Evolutionary conservation across 2,888 invertebrate species (phyloP), one percentile per base, ranked within the genome.

Genomic region (Sphecodes monilicornis): DNA sequence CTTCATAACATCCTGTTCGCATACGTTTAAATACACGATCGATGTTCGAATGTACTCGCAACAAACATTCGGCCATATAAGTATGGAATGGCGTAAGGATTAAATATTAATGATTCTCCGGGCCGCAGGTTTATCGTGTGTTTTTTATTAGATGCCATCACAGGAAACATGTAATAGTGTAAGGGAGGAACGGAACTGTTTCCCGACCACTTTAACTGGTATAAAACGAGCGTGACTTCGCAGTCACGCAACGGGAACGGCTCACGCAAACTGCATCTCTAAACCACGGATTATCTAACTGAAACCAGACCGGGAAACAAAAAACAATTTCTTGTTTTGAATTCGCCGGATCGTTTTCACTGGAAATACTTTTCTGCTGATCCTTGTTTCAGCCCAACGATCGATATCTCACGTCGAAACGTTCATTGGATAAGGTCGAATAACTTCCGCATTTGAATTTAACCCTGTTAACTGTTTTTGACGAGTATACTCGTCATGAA

Each of bases 151-250:
- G 78, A 78, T 81, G 41, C 43, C 36, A 73, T 73, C 73, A 36
- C 54, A 68, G 81, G 78, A 73, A 78, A 78, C 69, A 10, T 39
- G 78, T 60, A 76, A 78, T 26, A 29, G 54, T 54, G 43, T 78
- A 68, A 54, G 73, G 69, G 68, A 39, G 69, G 43, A 73, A 46
- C 54, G 76, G 69, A 80, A 80, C 76, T 75, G 76, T 73, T 82
- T 78, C 60, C 68, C 46, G 78, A 50, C 46, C 69, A 70, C 69
- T 74, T 74, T 69, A 73, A 73, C 78, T 68, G 36, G 73, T 73
- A 68, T 74, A 26, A 73, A 82, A 73, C 50, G 66, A 77, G 80
- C 80, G 80, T 77, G 80, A 80, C 81, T 78, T 32, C 29, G 29
- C 13, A 39, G 69, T 82, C 78, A 82, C 73, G 78, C 81, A 60